Evolutionary conservation across 1,140 invertebrate genomes (phyloP), one percentile per base, ranked within the genome.

Genomic region (Drosophila auraria): DNA sequence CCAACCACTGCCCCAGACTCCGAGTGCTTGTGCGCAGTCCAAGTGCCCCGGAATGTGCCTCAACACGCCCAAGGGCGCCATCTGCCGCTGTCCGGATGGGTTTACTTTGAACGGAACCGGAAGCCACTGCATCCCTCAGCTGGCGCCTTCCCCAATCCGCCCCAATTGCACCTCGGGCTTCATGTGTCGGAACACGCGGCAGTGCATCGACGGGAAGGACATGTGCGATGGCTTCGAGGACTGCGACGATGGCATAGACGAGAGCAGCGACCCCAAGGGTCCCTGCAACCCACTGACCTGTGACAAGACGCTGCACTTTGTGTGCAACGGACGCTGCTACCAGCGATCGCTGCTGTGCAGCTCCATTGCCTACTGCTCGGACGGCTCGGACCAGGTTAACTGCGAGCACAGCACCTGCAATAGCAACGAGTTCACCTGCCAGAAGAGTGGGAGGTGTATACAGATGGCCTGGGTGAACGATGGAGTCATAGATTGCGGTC

Each of bases 231-330:
- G 97, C 1, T 93, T 95, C 45, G 94, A 95, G 59, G 98, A 99
- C 91, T 99, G 98, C 83, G 95, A 94, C 36, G 97, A 98, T 92
- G 96, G 96, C 44, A 96, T 95, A 11, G 98, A 99, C 92, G 97
- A 98, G 87, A 92, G 94, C 82, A 94, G 95, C 7, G 93, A 93
- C 20, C 80, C 91, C 2, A 65, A 77, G 11, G 95, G 94, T 23
- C 91, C 83, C 25, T 93, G 86, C 38, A 82, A 86, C 78, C 74
- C 82, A 0, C 75, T 70, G 7, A 80, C 49, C 38, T 92, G 83
- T 23, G 82, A 93, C 36, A 75, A 79, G 23, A 89, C 82, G 30
- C 56, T 79, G 6, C 79, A 93, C n/a, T 94, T 94, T 62, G 91
- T 89, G 17, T 95, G 95, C 64, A 94, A 95, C 61, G 94, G 93